phyloP scores from a whole-genome alignment of 2,888 invertebrate genomes.

The Trichopoda pennipes region DNA sequence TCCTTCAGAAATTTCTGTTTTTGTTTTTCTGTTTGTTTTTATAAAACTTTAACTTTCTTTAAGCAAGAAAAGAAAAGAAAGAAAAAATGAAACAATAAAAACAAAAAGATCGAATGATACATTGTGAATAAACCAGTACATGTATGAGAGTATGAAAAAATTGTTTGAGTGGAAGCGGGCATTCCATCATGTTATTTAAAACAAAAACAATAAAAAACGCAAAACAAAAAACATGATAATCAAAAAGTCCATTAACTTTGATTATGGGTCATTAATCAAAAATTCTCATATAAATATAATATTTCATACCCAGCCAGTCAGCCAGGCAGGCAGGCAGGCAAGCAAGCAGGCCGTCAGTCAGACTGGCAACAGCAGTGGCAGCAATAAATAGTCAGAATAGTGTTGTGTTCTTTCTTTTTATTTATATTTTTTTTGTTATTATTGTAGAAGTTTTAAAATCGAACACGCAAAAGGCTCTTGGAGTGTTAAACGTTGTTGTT shows the following conservation, averaged over 20 bases:
- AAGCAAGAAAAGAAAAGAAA: not conserved
- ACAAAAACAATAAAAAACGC: not conserved
- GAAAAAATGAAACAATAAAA: slow-evolving; percentile 38
- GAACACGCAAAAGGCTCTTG: slow-evolving; percentile 37
- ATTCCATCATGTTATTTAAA: slow-evolving; percentile 63
- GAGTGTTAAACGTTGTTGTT: slow-evolving; percentile 39
- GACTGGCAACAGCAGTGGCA: slow-evolving; percentile 48
- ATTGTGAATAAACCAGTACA: slow-evolving; percentile 28
- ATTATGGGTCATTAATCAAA: slow-evolving; percentile 69
- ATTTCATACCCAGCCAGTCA: slow-evolving; percentile 60
- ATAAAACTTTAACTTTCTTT: slow-evolving; percentile 26
- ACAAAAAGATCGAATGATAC: slow-evolving; percentile 22
- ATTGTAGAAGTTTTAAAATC: slow-evolving; percentile 22
- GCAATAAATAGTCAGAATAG: slow-evolving; percentile 44
- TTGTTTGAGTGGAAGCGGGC: slow-evolving; percentile 42
- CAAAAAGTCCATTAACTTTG: slow-evolving; percentile 69
- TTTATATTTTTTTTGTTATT: not conserved
- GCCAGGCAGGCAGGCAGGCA: not conserved
- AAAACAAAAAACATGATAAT: slow-evolving; percentile 58
- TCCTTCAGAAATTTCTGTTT: slow-evolving; percentile 35
- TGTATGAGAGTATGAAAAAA: slow-evolving; percentile 28
- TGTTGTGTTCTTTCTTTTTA: slow-evolving; percentile 5
- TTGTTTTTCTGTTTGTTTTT: not conserved
- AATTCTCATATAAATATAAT: slow-evolving; percentile 69
- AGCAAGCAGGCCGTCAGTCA: slow-evolving; percentile 46